phyloP scores from a whole-genome alignment of 2,888 invertebrate genomes.

The Escarpia spicata region DNA sequence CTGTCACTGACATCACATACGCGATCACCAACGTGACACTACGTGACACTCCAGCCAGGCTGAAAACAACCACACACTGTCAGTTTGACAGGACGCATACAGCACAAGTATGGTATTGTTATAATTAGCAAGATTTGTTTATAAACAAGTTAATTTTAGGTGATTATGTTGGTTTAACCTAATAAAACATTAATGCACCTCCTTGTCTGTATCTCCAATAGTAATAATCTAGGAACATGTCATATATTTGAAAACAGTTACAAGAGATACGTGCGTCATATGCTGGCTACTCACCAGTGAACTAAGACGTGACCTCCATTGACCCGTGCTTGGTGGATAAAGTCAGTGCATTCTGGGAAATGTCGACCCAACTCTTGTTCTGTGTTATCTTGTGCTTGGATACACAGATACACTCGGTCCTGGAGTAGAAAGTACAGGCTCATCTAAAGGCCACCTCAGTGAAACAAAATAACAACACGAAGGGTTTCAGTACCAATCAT shows the following conservation, averaged over 20 bases:
- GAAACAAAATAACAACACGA: slow-evolving; percentile 18
- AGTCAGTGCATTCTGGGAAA: slow-evolving; percentile 93
- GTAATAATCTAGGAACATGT: no score
- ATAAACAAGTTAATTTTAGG: no score
- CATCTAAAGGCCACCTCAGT: neutral
- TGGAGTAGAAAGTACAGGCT: slow-evolving; percentile 66
- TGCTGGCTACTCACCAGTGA: slow-evolving; percentile 80
- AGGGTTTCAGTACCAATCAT: no score
- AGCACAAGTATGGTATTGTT: neutral
- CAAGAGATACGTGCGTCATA: neutral
- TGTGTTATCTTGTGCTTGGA: slow-evolving; percentile 94
- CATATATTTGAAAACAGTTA: no score
- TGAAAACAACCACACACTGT: slow-evolving; percentile 61
- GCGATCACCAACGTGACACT: slow-evolving; percentile 96
- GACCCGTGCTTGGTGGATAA: slow-evolving; percentile 91
- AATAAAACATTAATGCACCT: no score
- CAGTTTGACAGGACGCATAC: neutral
- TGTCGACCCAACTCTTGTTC: slow-evolving; percentile 93
- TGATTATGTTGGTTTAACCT: no score
- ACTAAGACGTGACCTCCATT: slow-evolving; percentile 87
- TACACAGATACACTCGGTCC: slow-evolving; percentile 96
- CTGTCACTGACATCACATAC: slow-evolving; percentile 90
- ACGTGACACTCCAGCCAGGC: slow-evolving; percentile 95
- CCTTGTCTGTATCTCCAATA: no score
- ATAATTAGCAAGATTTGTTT: neutral